phyloP scores from a whole-genome alignment of 2,888 invertebrate genomes.

The Xestia sexstrigata region DNA sequence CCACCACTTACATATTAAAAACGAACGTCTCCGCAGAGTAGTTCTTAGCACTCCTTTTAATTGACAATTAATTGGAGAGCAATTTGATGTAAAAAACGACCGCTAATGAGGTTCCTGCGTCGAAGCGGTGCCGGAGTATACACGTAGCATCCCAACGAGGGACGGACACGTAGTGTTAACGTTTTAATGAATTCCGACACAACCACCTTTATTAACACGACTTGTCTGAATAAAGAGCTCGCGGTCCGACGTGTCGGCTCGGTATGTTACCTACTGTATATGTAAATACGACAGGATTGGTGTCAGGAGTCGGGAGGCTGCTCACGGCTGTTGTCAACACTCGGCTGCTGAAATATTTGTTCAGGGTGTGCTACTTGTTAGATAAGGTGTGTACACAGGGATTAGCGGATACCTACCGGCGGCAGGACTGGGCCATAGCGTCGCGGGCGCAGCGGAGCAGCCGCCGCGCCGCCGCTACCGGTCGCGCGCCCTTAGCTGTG shows the following conservation, averaged over 20 bases:
- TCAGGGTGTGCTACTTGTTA: slow-evolving; percentile 37
- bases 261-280: slow-evolving; percentile 32
- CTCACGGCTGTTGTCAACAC: slow-evolving; percentile 20
- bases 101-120: slow-evolving; percentile 17
- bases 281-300: slow-evolving; percentile 48
- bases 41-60: slow-evolving; percentile 28
- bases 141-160: slow-evolving; percentile 13
- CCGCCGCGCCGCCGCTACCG: slow-evolving; percentile 25
- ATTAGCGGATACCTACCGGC: slow-evolving; percentile 62
- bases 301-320: slow-evolving; percentile 46
- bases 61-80: slow-evolving; percentile 29
- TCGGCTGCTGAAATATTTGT: slow-evolving; percentile 58
- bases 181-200: slow-evolving; percentile 49
- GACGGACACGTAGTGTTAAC: slow-evolving; percentile 33
- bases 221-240: slow-evolving; percentile 40
- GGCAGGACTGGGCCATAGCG: slow-evolving; percentile 62
- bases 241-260: slow-evolving; percentile 16
- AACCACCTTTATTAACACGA: slow-evolving; percentile 57
- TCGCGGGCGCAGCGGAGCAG: slow-evolving; percentile 42
- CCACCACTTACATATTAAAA: slow-evolving; percentile 51
- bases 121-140: background rate
- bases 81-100: background rate
- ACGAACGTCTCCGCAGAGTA: background rate
- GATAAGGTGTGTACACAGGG: slow-evolving; percentile 60
- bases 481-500: slow-evolving; percentile 57